These are phyloP conservation scores for Trichomalopsis sarcophagae DNA, from an alignment of 1,140 invertebrate species.

Conservation along the genomic window DNA sequence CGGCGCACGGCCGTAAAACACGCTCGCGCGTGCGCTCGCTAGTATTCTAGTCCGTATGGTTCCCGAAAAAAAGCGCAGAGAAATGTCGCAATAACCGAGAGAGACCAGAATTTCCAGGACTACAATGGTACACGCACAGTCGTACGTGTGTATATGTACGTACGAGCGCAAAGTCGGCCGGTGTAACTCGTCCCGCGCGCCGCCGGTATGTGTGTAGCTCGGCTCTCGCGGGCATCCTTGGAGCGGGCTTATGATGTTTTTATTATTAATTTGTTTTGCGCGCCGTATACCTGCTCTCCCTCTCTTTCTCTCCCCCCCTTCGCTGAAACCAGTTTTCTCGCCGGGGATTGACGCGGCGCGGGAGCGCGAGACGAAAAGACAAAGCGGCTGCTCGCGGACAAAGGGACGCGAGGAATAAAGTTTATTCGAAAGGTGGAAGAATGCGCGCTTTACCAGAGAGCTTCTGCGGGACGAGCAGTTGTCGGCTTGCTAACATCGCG, in stretches of 20 bases:
- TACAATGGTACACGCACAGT: neutral
- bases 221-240: neutral
- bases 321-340: slow-evolving; percentile 39
- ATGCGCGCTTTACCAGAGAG: neutral
- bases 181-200: slow-evolving; percentile 26
- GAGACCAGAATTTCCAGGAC: slow-evolving; percentile 43
- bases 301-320: neutral
- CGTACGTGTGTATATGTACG: neutral
- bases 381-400: slow-evolving; percentile 13
- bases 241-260: slow-evolving; percentile 35
- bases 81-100: slow-evolving; percentile 22
- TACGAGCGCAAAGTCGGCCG: neutral
- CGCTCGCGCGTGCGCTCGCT: neutral
- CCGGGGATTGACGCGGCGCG: slow-evolving; percentile 21
- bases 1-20: neutral
- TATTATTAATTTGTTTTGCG: slow-evolving; percentile 52
- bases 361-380: slow-evolving; percentile 9
- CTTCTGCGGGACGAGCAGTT: neutral
- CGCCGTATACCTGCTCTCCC: neutral
- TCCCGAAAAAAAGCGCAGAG: slow-evolving; percentile 6
- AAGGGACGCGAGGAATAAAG: neutral
- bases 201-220: neutral
- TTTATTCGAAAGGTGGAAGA: slow-evolving; percentile 8
- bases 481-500: slow-evolving; percentile 37
- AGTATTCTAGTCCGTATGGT: neutral